A percentile compares a stretch with the other conserved stretches of the same genome.
Evolutionary conservation across 2,797 vertebrate genomes (phyloP).

Genomic region (Crypturellus tataupa): DNA sequence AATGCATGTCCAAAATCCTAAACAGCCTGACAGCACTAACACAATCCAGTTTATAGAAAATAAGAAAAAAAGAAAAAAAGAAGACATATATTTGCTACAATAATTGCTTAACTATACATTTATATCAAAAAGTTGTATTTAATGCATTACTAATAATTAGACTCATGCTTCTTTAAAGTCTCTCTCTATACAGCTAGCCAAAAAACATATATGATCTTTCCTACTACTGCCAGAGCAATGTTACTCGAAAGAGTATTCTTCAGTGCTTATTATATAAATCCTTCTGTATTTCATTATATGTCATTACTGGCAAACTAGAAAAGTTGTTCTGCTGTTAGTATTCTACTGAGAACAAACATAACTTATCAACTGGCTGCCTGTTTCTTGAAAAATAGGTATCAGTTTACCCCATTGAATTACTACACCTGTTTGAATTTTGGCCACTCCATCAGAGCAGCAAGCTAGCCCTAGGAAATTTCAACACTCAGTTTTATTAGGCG

Average conservation of each 20-base stretch:
- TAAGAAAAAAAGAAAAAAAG: neutral
- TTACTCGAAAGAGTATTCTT: neutral
- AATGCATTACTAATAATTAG: neutral
- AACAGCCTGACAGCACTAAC: neutral
- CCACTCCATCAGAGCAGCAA: conserved; percentile 26
- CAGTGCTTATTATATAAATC: neutral
- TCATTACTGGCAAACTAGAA: conserved; percentile 18
- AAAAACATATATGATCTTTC: neutral
- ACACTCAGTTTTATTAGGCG: conserved; percentile 47
- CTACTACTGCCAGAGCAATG: neutral
- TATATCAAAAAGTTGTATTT: neutral
- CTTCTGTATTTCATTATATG: neutral
- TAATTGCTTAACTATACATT: neutral
- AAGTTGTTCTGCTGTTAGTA: conserved; percentile 18
- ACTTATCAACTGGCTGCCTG: conserved; percentile 63
- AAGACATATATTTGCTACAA: neutral
- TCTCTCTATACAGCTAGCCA: neutral
- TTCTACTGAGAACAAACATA: conserved; percentile 65
- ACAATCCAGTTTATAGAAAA: neutral
- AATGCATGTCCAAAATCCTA: conserved; percentile 5
- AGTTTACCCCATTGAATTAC: conserved; percentile 49
- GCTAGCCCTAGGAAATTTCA: conserved; percentile 52
- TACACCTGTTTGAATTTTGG: conserved; percentile 65
- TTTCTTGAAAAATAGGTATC: conserved; percentile 61
- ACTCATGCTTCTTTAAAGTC: neutral